Conservation (phyloP, 2,888 invertebrate species). For the Nowickia ferox region DNA sequence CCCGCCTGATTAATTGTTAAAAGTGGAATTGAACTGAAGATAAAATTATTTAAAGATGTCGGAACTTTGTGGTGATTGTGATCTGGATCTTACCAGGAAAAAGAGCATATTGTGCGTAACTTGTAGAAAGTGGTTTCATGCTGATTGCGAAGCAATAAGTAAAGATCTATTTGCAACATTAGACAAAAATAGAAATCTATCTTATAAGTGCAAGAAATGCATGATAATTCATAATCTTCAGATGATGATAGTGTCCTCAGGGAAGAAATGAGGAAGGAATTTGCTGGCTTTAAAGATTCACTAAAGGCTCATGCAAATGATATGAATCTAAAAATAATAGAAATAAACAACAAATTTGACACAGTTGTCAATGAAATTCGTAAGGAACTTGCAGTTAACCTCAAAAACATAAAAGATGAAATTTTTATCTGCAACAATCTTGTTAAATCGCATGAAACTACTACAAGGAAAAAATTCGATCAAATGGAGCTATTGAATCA, state of each 20-base stretch:
- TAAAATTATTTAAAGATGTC: not conserved
- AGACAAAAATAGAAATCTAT: constrained; percentile 4
- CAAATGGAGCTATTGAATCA: not conserved
- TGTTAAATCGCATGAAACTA: too few species aligned
- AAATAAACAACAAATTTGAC: too few species aligned
- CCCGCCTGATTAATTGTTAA: not conserved
- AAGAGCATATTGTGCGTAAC: not conserved
- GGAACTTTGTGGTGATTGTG: not conserved
- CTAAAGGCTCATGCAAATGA: not conserved
- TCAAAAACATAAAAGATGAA: not conserved
- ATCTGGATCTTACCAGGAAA: not conserved
- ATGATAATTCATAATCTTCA: not conserved
- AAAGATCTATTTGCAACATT: not conserved
- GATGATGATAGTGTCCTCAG: not conserved
- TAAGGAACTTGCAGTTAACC: not conserved
- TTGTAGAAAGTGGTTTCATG: constrained; percentile 7
- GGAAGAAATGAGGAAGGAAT: not conserved
- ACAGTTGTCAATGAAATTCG: not conserved
- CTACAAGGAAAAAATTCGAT: not conserved
- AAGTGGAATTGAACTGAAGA: not conserved
- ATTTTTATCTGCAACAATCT: not conserved
- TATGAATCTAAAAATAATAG: too few species aligned
- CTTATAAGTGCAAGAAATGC: constrained; percentile 1
- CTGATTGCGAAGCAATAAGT: not conserved
- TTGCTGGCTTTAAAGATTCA: not conserved